phyloP scores from a whole-genome alignment of 1,140 invertebrate species.

The Pogonomyrmex californicus region DNA sequence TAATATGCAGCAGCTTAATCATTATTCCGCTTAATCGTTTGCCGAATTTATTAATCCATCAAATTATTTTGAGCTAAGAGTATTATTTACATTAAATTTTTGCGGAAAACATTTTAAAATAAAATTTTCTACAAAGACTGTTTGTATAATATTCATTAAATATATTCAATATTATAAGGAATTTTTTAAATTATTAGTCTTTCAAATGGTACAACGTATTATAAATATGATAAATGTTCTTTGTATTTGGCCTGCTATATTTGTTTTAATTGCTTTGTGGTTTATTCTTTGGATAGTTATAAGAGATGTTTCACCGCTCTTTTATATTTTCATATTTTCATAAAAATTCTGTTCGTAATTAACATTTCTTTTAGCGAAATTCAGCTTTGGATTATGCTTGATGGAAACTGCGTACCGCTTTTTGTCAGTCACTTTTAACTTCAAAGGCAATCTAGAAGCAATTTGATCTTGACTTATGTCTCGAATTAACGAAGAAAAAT shows the following conservation, averaged over 20 bases:
- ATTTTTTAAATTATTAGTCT: neutral
- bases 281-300: neutral
- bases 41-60: slow-evolving; percentile 2
- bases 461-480: neutral
- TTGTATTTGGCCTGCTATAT: neutral
- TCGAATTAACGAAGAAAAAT: slow-evolving; percentile 45
- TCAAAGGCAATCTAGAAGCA: slow-evolving; percentile 11
- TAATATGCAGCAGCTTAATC: neutral
- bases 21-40: neutral
- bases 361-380: neutral
- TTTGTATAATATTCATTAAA: neutral
- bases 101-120: neutral
- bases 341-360: neutral
- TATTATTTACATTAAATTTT: neutral
- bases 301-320: neutral
- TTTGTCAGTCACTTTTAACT: slow-evolving; percentile 16
- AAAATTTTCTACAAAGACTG: slow-evolving; percentile 6
- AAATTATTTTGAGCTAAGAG: neutral
- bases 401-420: neutral
- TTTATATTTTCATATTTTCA: neutral
- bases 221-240: neutral
- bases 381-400: neutral
- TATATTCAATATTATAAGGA: neutral
- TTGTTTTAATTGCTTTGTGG: neutral
- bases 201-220: neutral